A percentile compares a stretch with the other conserved stretches of the same genome.
These are phyloP conservation scores for Eptesicus fuscus DNA, from an alignment of 2,113 vertebrate species.

Conservation along the genomic window DNA sequence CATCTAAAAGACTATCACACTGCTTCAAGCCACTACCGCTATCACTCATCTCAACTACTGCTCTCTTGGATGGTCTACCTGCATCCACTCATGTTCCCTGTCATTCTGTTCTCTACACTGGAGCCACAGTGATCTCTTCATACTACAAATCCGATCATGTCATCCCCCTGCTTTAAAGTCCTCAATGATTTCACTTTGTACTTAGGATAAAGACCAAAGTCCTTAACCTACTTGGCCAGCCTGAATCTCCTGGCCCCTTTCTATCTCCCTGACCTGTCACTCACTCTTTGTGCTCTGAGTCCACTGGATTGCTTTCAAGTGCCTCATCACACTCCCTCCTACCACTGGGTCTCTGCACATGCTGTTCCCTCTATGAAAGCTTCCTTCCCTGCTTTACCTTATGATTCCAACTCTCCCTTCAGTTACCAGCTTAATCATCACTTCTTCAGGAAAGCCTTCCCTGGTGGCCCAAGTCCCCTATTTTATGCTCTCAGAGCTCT, in stretches of 20 bases:
- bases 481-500: not conserved
- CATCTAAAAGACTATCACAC: not conserved
- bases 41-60: not conserved
- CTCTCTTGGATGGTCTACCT: not conserved
- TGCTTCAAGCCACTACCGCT: not conserved
- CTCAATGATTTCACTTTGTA: not conserved
- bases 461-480: not conserved
- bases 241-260: not conserved
- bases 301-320: not conserved
- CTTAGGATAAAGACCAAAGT: constrained; percentile 14
- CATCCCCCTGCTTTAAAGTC: not conserved
- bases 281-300: not conserved
- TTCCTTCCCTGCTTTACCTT: not conserved
- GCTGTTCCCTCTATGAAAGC: not conserved
- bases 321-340: not conserved
- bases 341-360: not conserved
- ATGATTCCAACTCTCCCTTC: not conserved
- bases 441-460: not conserved
- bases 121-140: not conserved
- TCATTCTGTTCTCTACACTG: not conserved
- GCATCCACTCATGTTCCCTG: not conserved
- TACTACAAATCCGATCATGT: not conserved
- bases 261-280: not conserved
- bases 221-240: not conserved
- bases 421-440: not conserved